Percentiles rank a stretch among this genome's conserved stretches.
These are phyloP conservation scores for Lasioglossum oenotherae DNA, from an alignment of 2,888 invertebrate species.

Conservation along the genomic window DNA sequence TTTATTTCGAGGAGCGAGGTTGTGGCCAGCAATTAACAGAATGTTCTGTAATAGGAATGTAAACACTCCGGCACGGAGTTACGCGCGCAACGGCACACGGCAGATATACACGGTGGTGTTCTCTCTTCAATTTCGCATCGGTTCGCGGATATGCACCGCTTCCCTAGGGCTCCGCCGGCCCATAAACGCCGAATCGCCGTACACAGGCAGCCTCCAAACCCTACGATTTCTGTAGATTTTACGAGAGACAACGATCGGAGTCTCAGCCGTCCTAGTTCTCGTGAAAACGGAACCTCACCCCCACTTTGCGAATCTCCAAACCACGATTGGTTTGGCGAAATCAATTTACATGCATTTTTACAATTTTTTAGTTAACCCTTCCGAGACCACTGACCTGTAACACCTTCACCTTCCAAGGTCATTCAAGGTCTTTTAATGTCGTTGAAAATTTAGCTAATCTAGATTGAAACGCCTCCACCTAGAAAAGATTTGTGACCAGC, in stretches of 20 bases:
- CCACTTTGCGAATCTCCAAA: not conserved
- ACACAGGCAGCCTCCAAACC: not conserved
- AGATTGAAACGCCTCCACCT: no score
- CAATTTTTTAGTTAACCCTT: not conserved
- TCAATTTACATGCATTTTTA: slow-evolving; percentile 52
- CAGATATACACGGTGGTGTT: slow-evolving; percentile 23
- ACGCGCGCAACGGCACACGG: not conserved
- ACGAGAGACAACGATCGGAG: slow-evolving; percentile 40
- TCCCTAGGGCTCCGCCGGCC: not conserved
- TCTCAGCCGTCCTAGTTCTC: slow-evolving; percentile 10
- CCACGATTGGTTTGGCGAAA: slow-evolving; percentile 63
- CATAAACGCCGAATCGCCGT: slow-evolving; percentile 14
- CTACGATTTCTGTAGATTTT: slow-evolving; percentile 53
- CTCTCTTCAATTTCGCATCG: slow-evolving; percentile 41
- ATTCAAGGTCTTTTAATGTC: no score
- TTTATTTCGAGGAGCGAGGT: slow-evolving; percentile 45
- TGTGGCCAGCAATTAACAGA: slow-evolving; percentile 57
- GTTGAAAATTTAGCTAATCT: no score
- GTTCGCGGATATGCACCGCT: slow-evolving; percentile 17
- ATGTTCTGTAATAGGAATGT: slow-evolving; percentile 54
- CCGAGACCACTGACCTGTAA: no score
- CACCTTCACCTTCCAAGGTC: no score
- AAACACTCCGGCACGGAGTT: slow-evolving; percentile 48
- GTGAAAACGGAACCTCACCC: not conserved
- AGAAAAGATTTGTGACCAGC: no score